Base-by-base conservation (phyloP, 2,797 vertebrate species). In the Gymnopithys bicolor region DNA sequence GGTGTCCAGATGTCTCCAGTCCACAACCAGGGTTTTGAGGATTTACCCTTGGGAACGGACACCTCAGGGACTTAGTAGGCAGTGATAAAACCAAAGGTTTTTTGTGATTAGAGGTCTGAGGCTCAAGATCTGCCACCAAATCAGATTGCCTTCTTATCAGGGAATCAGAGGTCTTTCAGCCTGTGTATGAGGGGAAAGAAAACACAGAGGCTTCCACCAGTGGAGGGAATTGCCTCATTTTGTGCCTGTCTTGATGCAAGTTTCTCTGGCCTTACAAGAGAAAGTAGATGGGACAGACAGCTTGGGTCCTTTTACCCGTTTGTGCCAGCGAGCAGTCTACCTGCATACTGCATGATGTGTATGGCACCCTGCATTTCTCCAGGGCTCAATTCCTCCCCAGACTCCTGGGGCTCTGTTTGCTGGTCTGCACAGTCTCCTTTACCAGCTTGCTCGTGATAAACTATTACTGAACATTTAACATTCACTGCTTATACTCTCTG, bases 71-170 rank as follows among this genome's bases (percentile, higher is more conserved):
- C 82, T 58, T 89, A 52, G 19, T 3, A 56, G 33, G 32, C 11
- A 70, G 68, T 48, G 64, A 62, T 56, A 74, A 92, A 92, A 77
- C 41, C 35, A 87, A 80, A 80, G 13, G 19, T 64, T 18, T 87
- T 79, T 76, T 10, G 4, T 16, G 7, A 87, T 46, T 27, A 87
- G 71, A 89, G 21, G 6, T 41, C 27, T 43, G 53, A 88, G 62
- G 46, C 39, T 87, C 48, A 45, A 68, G 43, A 71, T 71, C n/a
- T 78, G 52, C 24, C 64, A 67, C 14, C 64, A 64, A 71, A 77
- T 7, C 13, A 49, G 39, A 62, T 2, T 67, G 41, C 14, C 62
- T 68, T 80, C 41, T n/a, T 35, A 10, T 8, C 4, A 74, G 11
- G 27, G 45, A 32, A 77, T 48, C 1, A 1, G 75, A 75, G 23